Percentiles rank a stretch among this genome's conserved stretches.
Evolutionary conservation across 2,888 invertebrate species (phyloP).

Genomic region (Amphipoea lucens): DNA sequence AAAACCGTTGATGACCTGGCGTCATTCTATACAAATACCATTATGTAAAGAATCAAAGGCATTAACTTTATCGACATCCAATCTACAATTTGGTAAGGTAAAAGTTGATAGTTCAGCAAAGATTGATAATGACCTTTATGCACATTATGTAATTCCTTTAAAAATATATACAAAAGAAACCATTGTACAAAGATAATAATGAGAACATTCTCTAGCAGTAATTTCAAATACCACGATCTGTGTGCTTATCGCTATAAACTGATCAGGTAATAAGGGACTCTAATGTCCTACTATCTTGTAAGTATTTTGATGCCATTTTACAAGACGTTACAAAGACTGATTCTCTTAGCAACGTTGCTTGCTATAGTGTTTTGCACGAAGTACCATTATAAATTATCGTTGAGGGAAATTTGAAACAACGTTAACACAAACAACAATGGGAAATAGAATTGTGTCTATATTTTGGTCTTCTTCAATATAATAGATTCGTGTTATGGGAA

Average conservation of each 20-base stretch:
- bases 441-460: neutral
- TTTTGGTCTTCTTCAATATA: neutral
- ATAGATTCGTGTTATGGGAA: neutral
- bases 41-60: conserved; percentile 30
- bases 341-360: conserved; percentile 1
- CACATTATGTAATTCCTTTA: conserved; percentile 50
- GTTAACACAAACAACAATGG: neutral
- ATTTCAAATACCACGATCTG: conserved; percentile 58
- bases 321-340: conserved; percentile 15
- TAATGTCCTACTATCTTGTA: conserved; percentile 51
- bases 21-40: neutral
- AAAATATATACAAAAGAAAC: conserved; percentile 52
- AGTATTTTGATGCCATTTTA: conserved; percentile 46
- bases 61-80: conserved; percentile 38
- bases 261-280: conserved; percentile 62
- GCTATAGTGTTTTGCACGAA: conserved; percentile 18
- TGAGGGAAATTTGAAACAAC: neutral
- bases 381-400: conserved; percentile 17
- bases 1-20: conserved; percentile 18
- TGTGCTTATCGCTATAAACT: conserved; percentile 53
- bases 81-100: conserved; percentile 42
- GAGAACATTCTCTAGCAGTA: conserved; percentile 60
- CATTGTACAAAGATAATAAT: conserved; percentile 63
- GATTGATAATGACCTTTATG: conserved; percentile 53
- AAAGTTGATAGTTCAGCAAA: conserved; percentile 53